Percentiles rank a stretch among this genome's conserved stretches.
These are phyloP conservation scores for Pangasius sanitwongsei DNA, from an alignment of 2,797 vertebrate species.

Conservation along the genomic window DNA sequence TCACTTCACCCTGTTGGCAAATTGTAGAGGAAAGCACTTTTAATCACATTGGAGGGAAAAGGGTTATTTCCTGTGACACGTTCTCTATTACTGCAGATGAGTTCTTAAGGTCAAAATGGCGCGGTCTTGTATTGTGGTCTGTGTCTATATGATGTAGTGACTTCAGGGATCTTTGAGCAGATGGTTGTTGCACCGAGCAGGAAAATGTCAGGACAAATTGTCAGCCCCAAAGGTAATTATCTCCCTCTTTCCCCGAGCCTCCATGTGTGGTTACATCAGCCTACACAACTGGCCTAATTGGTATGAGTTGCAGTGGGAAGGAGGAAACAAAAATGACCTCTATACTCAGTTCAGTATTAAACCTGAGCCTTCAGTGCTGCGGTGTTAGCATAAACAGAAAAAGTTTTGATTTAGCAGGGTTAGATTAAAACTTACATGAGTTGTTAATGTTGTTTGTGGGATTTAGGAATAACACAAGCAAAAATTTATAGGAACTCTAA, in stretches of 20 bases:
- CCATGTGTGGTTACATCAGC: conserved; percentile 53
- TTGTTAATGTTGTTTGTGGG: neutral
- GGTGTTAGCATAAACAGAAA: conserved; percentile 24
- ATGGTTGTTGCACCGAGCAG: conserved; percentile 73
- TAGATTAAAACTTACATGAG: neutral
- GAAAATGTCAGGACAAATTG: conserved; percentile 82
- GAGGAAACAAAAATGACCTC: conserved; percentile 58
- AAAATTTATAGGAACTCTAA: neutral
- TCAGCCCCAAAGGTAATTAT: conserved; percentile 74
- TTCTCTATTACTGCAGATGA: conserved; percentile 72
- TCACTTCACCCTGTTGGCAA: conserved; percentile 5
- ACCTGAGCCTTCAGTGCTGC: conserved; percentile 16
- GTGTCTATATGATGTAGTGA: conserved; percentile 66
- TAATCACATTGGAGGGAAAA: conserved; percentile 29
- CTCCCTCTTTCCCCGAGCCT: conserved; percentile 50
- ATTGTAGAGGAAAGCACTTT: conserved; percentile 11
- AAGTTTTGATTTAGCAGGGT: neutral
- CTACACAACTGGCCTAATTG: conserved; percentile 58
- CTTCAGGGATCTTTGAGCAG: conserved; percentile 79
- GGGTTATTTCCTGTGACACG: conserved; percentile 47
- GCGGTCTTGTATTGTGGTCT: conserved; percentile 72
- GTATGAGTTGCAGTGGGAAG: conserved; percentile 59
- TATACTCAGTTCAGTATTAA: conserved; percentile 55
- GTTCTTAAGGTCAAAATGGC: conserved; percentile 76
- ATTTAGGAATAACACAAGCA: neutral